Base-by-base conservation (phyloP, 2,888 invertebrate species). In the Nycteola revayana region DNA sequence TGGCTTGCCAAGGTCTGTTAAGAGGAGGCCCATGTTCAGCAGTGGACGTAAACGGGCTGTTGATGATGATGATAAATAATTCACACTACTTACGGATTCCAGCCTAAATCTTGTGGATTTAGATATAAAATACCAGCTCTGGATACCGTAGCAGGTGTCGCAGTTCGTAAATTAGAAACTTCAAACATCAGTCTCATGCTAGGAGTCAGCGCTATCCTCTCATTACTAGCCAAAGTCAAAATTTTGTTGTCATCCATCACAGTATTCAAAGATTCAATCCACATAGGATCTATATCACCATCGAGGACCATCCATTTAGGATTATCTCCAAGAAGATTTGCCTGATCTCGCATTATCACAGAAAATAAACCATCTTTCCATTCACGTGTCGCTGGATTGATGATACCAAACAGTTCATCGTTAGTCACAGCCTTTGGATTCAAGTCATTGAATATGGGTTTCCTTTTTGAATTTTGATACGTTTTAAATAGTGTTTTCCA, bases 161-260 rank as follows among this genome's bases (percentile, higher is more conserved):
- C 98, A 14, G 97, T 98, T 66, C 94, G 92, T 65, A 98, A 90
- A 80, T 97, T 97, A 8, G 97, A 97, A 76, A 98, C 98, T 86
- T 98, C 98, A 85, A 98, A 98, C 65, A 98, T 90, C 40, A 98
- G 88, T 66, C 98, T 91, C 98, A 98, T 98, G 11, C 94, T 93
- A 14, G 96, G 95, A 9, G 97, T 98, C 38, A 98, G 83, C 3
- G 98, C 97, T 60, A 98, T 98, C 66, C 98, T 91, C 83, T 98
- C 98, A 70, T 98, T 98, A 78, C 97, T 98, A 18, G 98, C 98
- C 58, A 98, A 86, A 0, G 98, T 98, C 54, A 98, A 86, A 20
- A 97, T 96, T 91, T 98, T 98, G 76, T 98, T 98, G 75, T 98
- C 98, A 77, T 98, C 98, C 98, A 98, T 98, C 7, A 98, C 98